Base-by-base conservation (phyloP, 2,888 invertebrate genomes). In the Drosophila macrospina region DNA sequence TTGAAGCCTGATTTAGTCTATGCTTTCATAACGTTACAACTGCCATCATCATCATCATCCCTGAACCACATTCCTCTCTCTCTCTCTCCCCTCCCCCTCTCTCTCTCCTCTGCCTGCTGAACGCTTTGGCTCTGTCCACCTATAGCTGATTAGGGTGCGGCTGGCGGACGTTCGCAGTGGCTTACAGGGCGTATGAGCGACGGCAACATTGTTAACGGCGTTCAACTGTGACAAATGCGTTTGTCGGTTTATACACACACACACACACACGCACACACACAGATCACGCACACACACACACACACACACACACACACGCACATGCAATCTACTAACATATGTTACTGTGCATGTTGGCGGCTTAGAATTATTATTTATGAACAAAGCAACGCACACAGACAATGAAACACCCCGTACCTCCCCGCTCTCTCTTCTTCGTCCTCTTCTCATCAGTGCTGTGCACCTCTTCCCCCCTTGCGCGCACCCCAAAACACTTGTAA, bases 281-380 rank as follows among this genome's bases (percentile, higher is more conserved):
- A 41, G 20, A 20, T 20, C 20, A 20, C 20, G 20, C 24, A 24
- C 44, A 42, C 28, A 28, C 15, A 13, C 20, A 16, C 36, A 47
- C 26, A 20, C 47, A 47, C 28, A 37, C 5, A 34, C 26, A 41
- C 41, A 45, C 30, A 5, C 71, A 34, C 45, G 56, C 20, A 30
- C 28, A 42, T 47, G 52, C 52, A 47, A 59, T 60, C 51, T 34
- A 63, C 56, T 75, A 75, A 77, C 83, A 86, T 78, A 80, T 83
- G 83, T 85, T 72, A 13, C 64, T 67, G 68, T 67, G 80, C 80
- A 75, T 80, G 84, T 84, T 73, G 74, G 61, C 69, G 78, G 83
- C 83, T 83, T 86, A 84, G 77, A 83, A 84, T 77, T 81, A 83
- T 85, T 85, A 86, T 86, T 85, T 85, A 85, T 85, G 84, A 85